Evolutionary conservation across 2,797 vertebrate genomes (phyloP).

Genomic region (Glyptemys insculpta): DNA sequence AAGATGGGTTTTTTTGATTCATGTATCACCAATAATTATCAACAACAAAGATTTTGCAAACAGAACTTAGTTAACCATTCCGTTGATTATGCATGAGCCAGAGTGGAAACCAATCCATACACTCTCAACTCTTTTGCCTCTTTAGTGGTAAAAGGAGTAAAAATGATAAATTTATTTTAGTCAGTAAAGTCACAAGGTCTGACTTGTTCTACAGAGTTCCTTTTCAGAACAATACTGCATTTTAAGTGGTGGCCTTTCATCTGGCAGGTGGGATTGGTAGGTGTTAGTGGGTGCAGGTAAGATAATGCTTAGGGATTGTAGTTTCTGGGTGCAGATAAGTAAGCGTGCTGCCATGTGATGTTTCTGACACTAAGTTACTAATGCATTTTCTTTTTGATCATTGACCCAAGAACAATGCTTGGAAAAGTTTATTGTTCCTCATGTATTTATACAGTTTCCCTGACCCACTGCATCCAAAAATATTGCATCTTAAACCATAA

Average conservation of each 20-base stretch:
- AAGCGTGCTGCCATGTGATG: background rate
- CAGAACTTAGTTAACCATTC: fast-evolving
- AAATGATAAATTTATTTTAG: background rate
- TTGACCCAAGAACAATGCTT: background rate
- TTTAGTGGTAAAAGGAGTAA: background rate
- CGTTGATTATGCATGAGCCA: fast-evolving
- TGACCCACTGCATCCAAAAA: background rate
- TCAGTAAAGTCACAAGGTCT: background rate
- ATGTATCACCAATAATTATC: fast-evolving
- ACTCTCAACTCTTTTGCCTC: fast-evolving
- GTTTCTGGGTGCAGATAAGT: background rate
- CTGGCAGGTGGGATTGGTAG: background rate
- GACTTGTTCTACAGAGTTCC: background rate
- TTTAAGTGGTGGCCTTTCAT: background rate
- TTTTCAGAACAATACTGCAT: background rate
- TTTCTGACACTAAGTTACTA: background rate
- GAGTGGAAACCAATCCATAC: fast-evolving
- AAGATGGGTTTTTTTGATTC: background rate
- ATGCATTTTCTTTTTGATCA: background rate
- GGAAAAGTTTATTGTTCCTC: background rate
- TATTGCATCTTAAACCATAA: background rate
- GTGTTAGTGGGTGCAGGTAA: background rate
- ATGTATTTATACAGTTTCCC: background rate
- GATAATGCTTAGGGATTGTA: background rate
- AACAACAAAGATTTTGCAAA: fast-evolving